Percentiles rank a stretch among this genome's conserved stretches.
phyloP scores from a whole-genome alignment of 1,140 invertebrate genomes.

The Tetraneura akinire region DNA sequence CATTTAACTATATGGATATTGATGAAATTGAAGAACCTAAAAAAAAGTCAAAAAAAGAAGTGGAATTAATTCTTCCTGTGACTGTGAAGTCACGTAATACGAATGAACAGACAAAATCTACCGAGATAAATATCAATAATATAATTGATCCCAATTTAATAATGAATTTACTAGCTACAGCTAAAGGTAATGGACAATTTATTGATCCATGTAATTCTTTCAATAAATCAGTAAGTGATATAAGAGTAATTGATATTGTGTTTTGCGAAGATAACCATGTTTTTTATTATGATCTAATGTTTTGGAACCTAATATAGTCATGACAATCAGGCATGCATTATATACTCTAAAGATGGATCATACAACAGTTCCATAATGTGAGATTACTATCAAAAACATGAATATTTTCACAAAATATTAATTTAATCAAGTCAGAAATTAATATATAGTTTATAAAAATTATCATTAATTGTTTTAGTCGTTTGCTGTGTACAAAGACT shows the following conservation, averaged over 20 bases:
- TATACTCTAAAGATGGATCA: too few species aligned
- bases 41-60: neutral
- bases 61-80: neutral
- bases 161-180: slow-evolving; percentile 27
- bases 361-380: too few species aligned
- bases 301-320: too few species aligned
- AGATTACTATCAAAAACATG: too few species aligned
- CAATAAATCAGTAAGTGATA: slow-evolving; percentile 18
- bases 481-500: neutral
- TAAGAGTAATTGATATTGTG: neutral
- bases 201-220: slow-evolving; percentile 6
- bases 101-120: neutral
- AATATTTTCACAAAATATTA: too few species aligned
- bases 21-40: slow-evolving; percentile 37
- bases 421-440: too few species aligned
- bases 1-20: slow-evolving; percentile 23
- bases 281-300: too few species aligned
- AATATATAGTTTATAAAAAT: too few species aligned
- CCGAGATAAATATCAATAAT: neutral
- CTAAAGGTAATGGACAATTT: slow-evolving; percentile 18
- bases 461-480: slow-evolving; percentile 3
- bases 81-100: neutral
- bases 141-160: neutral
- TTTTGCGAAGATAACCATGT: too few species aligned
- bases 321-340: too few species aligned